Base-by-base conservation (phyloP, 2,888 invertebrate species). In the Tetranychus truncatus region DNA sequence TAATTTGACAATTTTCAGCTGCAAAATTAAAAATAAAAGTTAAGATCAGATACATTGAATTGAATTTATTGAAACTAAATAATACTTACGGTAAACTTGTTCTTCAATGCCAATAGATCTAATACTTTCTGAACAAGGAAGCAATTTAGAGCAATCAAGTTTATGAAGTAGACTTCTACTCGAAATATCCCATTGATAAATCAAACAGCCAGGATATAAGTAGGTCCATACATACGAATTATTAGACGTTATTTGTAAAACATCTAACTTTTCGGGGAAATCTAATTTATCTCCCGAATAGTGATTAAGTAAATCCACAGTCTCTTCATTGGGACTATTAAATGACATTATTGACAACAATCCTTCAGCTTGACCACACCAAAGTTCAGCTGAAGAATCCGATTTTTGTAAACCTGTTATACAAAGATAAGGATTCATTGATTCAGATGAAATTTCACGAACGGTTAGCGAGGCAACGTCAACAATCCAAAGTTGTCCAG, bases 71-170 rank as follows among this genome's bases (percentile, higher is more conserved):
- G 8, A 1, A 2, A 78, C 6, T 67, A 8, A 20, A 69, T 24
- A 71, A 74, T 45, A 76, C 84, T 82, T 81, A 89, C 88, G 87
- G 79, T 88, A 89, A 1, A 92, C 85, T 81, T 89, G 89, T 80
- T 93, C 92, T 81, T 94, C 95, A 78, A 93, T 89, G 69, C 91
- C 89, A 80, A 93, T 92, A 55, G 92, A 92, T 83, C 92, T 91
- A 74, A 94, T 85, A 80, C 91, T 92, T 83, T 94, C 95, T 18
- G 91, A 93, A 82, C 92, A 92, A 0, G 95, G 95, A 78, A 90
- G 89, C 80, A 95, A 85, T 84, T 93, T 94, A 71, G 91, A 91
- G 84, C 94, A 91, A 84, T 96, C 95, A 75, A 96, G 84, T 79
- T 89, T 88, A 78, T 90, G 90, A 4, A 88, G 84, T 78, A 91